A percentile compares a stretch with the other conserved stretches of the same genome.
phyloP scores from a whole-genome alignment of 2,797 vertebrate genomes.

The Ptychadena robeensis region DNA sequence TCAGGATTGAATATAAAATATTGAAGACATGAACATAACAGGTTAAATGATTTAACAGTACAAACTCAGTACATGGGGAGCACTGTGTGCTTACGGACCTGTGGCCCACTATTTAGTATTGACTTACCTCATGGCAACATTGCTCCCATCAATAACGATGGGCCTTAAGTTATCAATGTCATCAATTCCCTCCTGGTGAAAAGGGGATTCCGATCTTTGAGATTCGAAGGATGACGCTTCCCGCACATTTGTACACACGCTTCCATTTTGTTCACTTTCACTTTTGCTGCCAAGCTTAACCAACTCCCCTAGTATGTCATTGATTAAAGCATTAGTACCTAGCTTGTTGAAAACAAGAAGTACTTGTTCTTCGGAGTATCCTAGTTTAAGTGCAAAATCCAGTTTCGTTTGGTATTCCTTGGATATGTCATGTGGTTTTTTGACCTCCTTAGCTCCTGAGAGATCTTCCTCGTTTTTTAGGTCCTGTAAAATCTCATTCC shows the following conservation, averaged over 20 bases:
- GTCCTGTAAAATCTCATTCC: slow-evolving; percentile 74
- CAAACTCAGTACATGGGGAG: background rate
- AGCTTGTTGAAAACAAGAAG: slow-evolving; percentile 92
- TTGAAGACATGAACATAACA: no score
- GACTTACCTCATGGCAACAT: slow-evolving; percentile 96
- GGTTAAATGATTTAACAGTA: background rate
- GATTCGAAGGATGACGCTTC: slow-evolving; percentile 82
- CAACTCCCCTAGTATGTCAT: slow-evolving; percentile 94
- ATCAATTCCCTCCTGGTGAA: slow-evolving; percentile 78
- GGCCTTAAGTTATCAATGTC: slow-evolving; percentile 92
- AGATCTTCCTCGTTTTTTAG: slow-evolving; percentile 76
- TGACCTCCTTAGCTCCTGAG: slow-evolving; percentile 72
- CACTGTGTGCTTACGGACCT: background rate
- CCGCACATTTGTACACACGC: slow-evolving; percentile 69
- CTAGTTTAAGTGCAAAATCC: slow-evolving; percentile 95
- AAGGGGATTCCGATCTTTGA: slow-evolving; percentile 80
- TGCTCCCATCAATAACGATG: slow-evolving; percentile 94
- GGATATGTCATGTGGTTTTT: slow-evolving; percentile 74
- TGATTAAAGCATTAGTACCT: slow-evolving; percentile 91
- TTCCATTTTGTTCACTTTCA: slow-evolving; percentile 78
- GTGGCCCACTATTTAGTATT: background rate
- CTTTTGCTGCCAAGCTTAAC: slow-evolving; percentile 94
- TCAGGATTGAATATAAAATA: no score
- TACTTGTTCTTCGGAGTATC: slow-evolving; percentile 93
- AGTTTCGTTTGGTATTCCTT: slow-evolving; percentile 90